phyloP scores from a whole-genome alignment of 1,140 invertebrate genomes.

The Cepaea nemoralis region DNA sequence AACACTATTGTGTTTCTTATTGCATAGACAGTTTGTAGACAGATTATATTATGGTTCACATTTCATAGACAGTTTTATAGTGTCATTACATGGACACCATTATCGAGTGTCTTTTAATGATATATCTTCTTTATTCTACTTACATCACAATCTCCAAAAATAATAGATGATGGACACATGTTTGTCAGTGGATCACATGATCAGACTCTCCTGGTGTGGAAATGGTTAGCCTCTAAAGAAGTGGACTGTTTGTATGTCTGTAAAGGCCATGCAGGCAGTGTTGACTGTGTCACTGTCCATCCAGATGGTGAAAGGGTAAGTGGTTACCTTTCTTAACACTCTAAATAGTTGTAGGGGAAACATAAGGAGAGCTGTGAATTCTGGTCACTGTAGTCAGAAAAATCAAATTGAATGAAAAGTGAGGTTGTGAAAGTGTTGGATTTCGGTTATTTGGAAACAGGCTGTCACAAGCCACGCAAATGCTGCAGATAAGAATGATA shows the following conservation, averaged over 20 bases:
- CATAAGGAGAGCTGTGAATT: too few relatives aligned
- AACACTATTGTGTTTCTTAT: too few relatives aligned
- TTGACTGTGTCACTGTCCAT: constrained; percentile 87
- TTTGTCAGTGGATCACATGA: constrained; percentile 87
- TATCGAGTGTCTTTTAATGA: background rate
- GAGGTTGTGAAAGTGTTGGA: too few relatives aligned
- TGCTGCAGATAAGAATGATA: too few relatives aligned
- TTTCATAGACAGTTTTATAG: background rate
- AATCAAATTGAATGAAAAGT: too few relatives aligned
- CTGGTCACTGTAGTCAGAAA: too few relatives aligned
- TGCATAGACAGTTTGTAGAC: background rate
- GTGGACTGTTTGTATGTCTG: constrained; percentile 86
- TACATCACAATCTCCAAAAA: background rate
- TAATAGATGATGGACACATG: constrained; percentile 31
- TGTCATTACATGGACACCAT: background rate
- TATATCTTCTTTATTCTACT: background rate
- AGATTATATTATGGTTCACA: too few relatives aligned
- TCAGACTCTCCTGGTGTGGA: constrained; percentile 91
- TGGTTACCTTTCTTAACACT: too few relatives aligned
- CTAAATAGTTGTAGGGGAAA: too few relatives aligned
- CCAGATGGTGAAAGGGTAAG: constrained; percentile 74
- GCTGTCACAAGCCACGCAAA: too few relatives aligned
- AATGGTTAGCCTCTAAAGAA: constrained; percentile 77
- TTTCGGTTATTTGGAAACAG: too few relatives aligned
- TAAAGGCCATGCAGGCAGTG: constrained; percentile 88